Percentiles rank a stretch among this genome's conserved stretches.
Evolutionary conservation across 2,797 vertebrate species (phyloP).

Genomic region (Neopelma chrysocephalum): DNA sequence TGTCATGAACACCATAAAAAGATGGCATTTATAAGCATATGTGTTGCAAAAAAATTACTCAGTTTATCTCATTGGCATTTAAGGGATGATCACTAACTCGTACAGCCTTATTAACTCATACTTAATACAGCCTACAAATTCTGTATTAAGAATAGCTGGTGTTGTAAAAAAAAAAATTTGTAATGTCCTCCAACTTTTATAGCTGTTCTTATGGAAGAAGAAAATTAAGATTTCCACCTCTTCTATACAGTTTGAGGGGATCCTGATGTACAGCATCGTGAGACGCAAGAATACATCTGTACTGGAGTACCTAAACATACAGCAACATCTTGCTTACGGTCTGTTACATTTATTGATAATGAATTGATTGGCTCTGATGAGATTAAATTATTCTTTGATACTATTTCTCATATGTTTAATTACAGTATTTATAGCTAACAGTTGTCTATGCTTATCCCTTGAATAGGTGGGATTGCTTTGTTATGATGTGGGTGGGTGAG

Average conservation of each 20-base stretch:
- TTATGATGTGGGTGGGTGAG: neutral
- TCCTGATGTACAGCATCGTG: neutral
- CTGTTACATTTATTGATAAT: neutral
- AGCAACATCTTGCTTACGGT: neutral
- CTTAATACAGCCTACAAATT: neutral
- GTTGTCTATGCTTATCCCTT: neutral
- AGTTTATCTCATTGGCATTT: neutral
- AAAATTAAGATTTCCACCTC: neutral
- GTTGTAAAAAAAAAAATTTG: neutral
- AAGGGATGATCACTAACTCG: neutral
- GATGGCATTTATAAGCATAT: neutral
- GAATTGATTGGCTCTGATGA: neutral
- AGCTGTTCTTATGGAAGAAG: neutral
- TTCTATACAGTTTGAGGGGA: neutral
- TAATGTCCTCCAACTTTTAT: neutral
- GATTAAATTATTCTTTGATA: neutral
- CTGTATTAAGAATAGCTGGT: neutral
- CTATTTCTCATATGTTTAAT: neutral
- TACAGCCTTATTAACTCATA: no score
- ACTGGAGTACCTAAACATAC: neutral
- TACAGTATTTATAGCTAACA: neutral
- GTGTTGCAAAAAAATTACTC: neutral
- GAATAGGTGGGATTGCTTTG: neutral
- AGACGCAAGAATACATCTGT: neutral
- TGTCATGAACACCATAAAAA: neutral